These are phyloP conservation scores for Esox masquinongy DNA, from an alignment of 2,797 vertebrate species.

Conservation along the genomic window DNA sequence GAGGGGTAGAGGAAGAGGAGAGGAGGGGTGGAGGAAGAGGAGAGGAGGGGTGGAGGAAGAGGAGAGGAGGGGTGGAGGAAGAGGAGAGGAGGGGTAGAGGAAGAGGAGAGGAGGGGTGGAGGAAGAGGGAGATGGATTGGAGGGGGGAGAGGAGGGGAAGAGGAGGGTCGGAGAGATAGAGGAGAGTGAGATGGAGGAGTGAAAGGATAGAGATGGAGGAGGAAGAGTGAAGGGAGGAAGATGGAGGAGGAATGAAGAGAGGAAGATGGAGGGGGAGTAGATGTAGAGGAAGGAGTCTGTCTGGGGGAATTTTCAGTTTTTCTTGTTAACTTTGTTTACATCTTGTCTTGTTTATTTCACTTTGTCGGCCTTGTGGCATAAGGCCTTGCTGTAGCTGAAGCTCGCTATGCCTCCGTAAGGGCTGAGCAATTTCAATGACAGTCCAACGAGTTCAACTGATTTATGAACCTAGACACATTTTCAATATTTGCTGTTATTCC, in stretches of 20 bases:
- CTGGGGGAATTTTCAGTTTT: too few species aligned
- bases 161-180: conserved; percentile 47
- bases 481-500: too few species aligned
- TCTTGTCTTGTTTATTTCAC: too few species aligned
- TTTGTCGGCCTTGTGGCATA: too few species aligned
- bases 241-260: conserved; percentile 19
- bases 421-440: too few species aligned
- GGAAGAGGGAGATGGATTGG: conserved; percentile 52
- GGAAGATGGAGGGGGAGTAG: conserved; percentile 28
- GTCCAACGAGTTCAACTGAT: too few species aligned
- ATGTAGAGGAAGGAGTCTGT: not conserved
- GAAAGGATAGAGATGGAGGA: conserved; percentile 11
- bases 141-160: conserved; percentile 27
- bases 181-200: conserved; percentile 34
- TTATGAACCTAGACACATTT: too few species aligned
- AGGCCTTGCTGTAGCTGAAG: too few species aligned
- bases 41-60: conserved; percentile 43
- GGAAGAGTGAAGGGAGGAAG: conserved; percentile 19
- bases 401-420: too few species aligned
- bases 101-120: not conserved
- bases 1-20: conserved; percentile 38
- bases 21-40: conserved; percentile 39
- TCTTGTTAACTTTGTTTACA: too few species aligned
- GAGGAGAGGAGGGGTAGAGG: conserved; percentile 43
- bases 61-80: conserved; percentile 35